A percentile compares a stretch with the other conserved stretches of the same genome.
Evolutionary conservation across 2,888 invertebrate genomes (phyloP).

Genomic region (Sinotaia quadrata): DNA sequence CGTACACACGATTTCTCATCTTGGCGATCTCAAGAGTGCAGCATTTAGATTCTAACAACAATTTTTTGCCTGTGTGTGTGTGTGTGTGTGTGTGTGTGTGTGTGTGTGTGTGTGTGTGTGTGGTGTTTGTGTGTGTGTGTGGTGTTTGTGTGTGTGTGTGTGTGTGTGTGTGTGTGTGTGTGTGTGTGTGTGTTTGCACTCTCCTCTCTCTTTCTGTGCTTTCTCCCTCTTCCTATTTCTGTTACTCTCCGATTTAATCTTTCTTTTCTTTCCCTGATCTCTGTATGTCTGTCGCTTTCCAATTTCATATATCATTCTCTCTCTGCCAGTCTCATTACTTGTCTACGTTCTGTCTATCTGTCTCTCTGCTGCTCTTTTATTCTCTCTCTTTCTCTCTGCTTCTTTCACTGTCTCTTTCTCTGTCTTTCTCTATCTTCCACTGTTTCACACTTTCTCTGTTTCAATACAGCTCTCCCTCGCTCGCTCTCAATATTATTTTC

Average conservation of each 20-base stretch:
- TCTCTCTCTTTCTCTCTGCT: background rate
- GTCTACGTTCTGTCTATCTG: background rate
- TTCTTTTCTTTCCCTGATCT: background rate
- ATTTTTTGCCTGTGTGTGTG: too few species aligned
- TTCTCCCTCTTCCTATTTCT: background rate
- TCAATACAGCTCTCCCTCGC: too few species aligned
- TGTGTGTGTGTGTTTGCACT: too few species aligned
- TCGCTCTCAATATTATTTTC: background rate
- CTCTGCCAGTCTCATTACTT: background rate
- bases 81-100: too few species aligned
- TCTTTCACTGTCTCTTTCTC: background rate
- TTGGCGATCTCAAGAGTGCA: too few species aligned
- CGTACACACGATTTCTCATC: too few species aligned
- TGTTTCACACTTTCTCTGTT: background rate
- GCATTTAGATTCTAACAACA: too few species aligned
- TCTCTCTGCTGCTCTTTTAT: background rate
- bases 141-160: too few species aligned
- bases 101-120: too few species aligned
- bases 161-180: too few species aligned
- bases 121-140: too few species aligned
- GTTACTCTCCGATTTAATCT: background rate
- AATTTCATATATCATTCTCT: background rate
- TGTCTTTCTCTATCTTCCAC: background rate
- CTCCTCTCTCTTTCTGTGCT: too few species aligned
- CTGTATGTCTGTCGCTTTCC: background rate